A percentile compares a stretch with the other conserved stretches of the same genome.
Conservation (phyloP, 2,888 invertebrate species). For the Zaprionus lineosus region DNA sequence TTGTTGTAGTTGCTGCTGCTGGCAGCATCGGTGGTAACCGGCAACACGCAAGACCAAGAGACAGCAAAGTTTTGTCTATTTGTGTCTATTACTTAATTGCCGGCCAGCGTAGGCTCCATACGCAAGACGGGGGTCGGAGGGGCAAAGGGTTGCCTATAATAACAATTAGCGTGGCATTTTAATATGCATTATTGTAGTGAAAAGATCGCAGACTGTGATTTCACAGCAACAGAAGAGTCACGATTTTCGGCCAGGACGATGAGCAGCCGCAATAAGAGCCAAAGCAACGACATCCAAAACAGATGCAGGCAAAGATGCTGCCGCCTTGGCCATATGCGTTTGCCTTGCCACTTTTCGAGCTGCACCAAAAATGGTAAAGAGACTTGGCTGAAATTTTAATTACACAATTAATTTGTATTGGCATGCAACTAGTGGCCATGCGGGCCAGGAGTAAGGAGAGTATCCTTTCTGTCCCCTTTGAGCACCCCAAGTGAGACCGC, state of each 20-base stretch:
- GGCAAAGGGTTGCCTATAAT: slow-evolving; percentile 51
- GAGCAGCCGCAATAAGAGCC: slow-evolving; percentile 23
- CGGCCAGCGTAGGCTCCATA: slow-evolving; percentile 30
- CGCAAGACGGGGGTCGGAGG: slow-evolving; percentile 7
- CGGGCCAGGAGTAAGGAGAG: too few relatives aligned
- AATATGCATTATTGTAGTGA: slow-evolving; percentile 76
- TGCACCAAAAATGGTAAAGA: slow-evolving; percentile 28
- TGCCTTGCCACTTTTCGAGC: slow-evolving; percentile 1
- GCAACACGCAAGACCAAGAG: slow-evolving; percentile 52
- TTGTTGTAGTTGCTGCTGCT: slow-evolving; percentile 11
- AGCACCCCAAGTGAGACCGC: too few relatives aligned
- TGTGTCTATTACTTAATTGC: slow-evolving; percentile 75
- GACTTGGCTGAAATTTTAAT: slow-evolving; percentile 43
- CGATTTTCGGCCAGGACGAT: slow-evolving; percentile 55
- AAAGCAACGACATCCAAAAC: slow-evolving; percentile 12
- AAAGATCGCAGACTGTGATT: slow-evolving; percentile 74
- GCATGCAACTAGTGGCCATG: too few relatives aligned
- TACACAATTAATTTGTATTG: slow-evolving; percentile 60
- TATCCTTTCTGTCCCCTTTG: too few relatives aligned
- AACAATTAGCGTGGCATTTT: slow-evolving; percentile 79
- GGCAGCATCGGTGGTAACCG: slow-evolving; percentile 13
- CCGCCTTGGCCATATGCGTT: slow-evolving; percentile 39
- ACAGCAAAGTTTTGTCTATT: slow-evolving; percentile 37
- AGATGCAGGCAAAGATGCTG: background rate
- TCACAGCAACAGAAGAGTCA: slow-evolving; percentile 52